phyloP scores from a whole-genome alignment of 1,140 invertebrate genomes.

The Drosophila navojoa region DNA sequence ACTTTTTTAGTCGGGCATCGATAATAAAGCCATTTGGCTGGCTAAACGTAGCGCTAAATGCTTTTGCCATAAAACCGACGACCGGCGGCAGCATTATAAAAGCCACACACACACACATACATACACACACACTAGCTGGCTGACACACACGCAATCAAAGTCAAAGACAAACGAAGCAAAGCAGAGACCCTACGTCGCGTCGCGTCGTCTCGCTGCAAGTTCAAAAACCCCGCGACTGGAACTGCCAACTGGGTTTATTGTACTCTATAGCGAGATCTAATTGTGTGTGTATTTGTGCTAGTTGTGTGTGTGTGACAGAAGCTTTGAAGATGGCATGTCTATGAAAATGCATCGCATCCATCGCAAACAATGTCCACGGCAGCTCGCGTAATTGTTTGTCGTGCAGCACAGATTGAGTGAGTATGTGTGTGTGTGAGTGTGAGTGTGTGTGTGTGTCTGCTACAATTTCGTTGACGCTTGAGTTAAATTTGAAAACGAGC shows the following conservation, averaged over 20 bases:
- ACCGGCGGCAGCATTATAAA: constrained; percentile 63
- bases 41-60: constrained; percentile 73
- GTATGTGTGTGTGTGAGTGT: constrained; percentile 23
- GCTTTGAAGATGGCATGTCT: constrained; percentile 54
- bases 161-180: constrained; percentile 29
- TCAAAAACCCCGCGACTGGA: constrained; percentile 70
- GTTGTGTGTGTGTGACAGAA: constrained; percentile 19
- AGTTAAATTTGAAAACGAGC: constrained; percentile 72
- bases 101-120: constrained; percentile 32
- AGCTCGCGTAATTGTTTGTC: constrained; percentile 71
- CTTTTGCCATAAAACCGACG: constrained; percentile 62
- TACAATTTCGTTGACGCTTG: constrained; percentile 75
- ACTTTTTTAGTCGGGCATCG: constrained; percentile 61
- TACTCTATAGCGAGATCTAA: constrained; percentile 71
- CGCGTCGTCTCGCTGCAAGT: constrained; percentile 49
- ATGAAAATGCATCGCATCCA: constrained; percentile 71
- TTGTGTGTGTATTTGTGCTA: constrained; percentile 42
- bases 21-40: constrained; percentile 75
- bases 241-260: constrained; percentile 72
- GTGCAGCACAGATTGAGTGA: constrained; percentile 36
- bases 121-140: constrained; percentile 10
- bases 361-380: constrained; percentile 70
- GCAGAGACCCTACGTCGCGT: constrained; percentile 25
- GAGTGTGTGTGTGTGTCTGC: constrained; percentile 47
- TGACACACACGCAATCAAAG: constrained; percentile 15